Evolutionary conservation across 1,140 invertebrate species (phyloP).

Genomic region (Gonioctena quinquepunctata): DNA sequence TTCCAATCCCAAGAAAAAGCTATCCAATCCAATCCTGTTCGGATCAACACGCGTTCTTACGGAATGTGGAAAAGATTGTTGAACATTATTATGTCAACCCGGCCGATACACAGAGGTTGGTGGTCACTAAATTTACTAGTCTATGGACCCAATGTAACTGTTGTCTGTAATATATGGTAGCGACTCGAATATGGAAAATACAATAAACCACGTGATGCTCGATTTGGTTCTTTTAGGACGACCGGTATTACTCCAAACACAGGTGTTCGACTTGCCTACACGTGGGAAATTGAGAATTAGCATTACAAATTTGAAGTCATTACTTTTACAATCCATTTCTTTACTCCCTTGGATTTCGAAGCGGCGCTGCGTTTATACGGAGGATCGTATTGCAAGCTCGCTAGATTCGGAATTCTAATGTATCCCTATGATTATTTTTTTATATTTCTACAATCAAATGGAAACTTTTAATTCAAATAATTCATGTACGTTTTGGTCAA

Average conservation of each 20-base stretch:
- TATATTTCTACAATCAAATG: too few species aligned
- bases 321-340: background rate
- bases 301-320: constrained; percentile 18
- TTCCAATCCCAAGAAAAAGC: too few species aligned
- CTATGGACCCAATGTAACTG: constrained; percentile 21
- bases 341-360: too few species aligned
- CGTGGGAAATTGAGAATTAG: constrained; percentile 23
- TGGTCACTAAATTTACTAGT: constrained; percentile 32
- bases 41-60: constrained; percentile 23
- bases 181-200: constrained; percentile 25
- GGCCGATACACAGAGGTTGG: constrained; percentile 17
- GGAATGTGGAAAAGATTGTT: constrained; percentile 29
- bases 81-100: constrained; percentile 32
- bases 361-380: too few species aligned
- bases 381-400: too few species aligned
- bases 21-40: background rate
- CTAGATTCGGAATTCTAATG: too few species aligned
- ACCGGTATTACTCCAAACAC: constrained; percentile 9
- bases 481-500: too few species aligned
- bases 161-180: constrained; percentile 18
- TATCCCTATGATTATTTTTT: too few species aligned
- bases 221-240: constrained; percentile 20
- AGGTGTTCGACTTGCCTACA: constrained; percentile 26
- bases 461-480: too few species aligned
- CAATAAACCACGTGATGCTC: constrained; percentile 22